Base-by-base conservation (phyloP, 2,113 vertebrate genomes). In the Pitta sordida region DNA sequence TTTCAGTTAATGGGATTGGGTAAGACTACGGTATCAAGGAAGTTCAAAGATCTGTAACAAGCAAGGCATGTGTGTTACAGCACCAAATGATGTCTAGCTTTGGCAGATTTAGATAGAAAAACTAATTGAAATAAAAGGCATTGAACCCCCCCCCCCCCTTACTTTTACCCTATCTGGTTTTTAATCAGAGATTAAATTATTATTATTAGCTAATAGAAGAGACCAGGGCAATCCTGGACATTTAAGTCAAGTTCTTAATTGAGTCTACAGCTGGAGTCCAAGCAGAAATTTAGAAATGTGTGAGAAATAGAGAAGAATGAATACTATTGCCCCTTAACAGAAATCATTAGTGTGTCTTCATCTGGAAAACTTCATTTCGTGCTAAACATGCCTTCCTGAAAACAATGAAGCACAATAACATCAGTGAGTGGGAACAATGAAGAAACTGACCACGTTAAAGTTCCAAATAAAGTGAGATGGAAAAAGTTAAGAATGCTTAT, bases 401-500 rank as follows among this genome's bases (percentile, higher is more conserved):
- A 83, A 56, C 14, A 86, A 41, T 18, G 22, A 69, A 69, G 51
- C 29, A 70, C 29, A 77, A 3, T n/a, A 70, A 74, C 13, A 55
- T 4, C 11, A 6, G 56, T 43, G 36, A 89, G 60, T 75, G 10
- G 26, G 24, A 87, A 60, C 73, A 56, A 0, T 59, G 59, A 88
- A 46, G 41, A 73, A 79, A 68, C 14, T 13, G 13, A 30, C 20
- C 41, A 43, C 19, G 18, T 41, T 88, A 83, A 62, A 87, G 19
- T 32, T 83, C 27, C 18, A 86, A 75, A 59, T 18, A 70, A 69
- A 76, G 37, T 26, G 69, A 91, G 30, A 74, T 23, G 36, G 71
- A 95, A 91, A 77, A 86, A 18, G 15, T 67, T 83, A 86, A 67
- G 34, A 91, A 91, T 63, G 30, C n/a, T 91, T 75, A 52, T 83